Percentiles rank a stretch among this genome's conserved stretches.
These are phyloP conservation scores for Dilophus febrilis DNA, from an alignment of 2,888 invertebrate genomes.

Conservation along the genomic window DNA sequence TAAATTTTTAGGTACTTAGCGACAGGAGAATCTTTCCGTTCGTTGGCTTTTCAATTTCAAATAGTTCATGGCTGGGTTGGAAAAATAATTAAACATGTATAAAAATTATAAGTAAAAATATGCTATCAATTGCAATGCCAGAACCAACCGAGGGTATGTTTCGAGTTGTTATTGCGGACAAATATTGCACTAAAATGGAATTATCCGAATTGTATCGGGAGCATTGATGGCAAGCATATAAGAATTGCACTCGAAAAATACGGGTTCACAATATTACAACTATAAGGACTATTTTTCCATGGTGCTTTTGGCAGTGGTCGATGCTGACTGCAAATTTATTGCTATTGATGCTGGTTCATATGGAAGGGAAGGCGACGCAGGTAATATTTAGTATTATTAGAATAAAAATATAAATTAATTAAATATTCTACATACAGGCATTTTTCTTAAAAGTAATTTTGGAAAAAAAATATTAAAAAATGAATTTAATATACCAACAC, in stretches of 20 bases:
- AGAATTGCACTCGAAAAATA: slow-evolving; percentile 13
- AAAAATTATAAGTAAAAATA: not conserved
- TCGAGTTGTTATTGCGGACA: not conserved
- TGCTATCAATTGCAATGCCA: not conserved
- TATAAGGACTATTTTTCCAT: slow-evolving; percentile 15
- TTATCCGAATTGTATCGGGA: slow-evolving; percentile 16
- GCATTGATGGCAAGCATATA: slow-evolving; percentile 17
- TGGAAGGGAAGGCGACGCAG: slow-evolving; percentile 1
- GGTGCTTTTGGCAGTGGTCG: slow-evolving; percentile 16
- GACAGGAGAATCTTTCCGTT: slow-evolving; percentile 12
- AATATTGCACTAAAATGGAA: slow-evolving; percentile 12
- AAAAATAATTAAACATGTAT: not conserved
- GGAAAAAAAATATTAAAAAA: not conserved
- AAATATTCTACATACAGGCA: not conserved
- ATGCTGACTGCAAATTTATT: slow-evolving; percentile 14
- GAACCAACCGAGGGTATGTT: not conserved
- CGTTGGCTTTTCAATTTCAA: slow-evolving; percentile 7
- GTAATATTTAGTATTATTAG: not conserved
- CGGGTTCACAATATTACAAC: slow-evolving; percentile 15
- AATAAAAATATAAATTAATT: not conserved
- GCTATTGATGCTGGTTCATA: not conserved
- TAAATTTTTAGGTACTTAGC: slow-evolving; percentile 13
- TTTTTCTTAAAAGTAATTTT: not conserved
- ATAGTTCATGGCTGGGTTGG: not conserved
- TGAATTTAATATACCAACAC: slow-evolving; percentile 1